Evolutionary conservation across 2,797 vertebrate species (phyloP), one percentile per base, ranked within the genome.

Genomic region (Phrynocephalus guinanensis): DNA sequence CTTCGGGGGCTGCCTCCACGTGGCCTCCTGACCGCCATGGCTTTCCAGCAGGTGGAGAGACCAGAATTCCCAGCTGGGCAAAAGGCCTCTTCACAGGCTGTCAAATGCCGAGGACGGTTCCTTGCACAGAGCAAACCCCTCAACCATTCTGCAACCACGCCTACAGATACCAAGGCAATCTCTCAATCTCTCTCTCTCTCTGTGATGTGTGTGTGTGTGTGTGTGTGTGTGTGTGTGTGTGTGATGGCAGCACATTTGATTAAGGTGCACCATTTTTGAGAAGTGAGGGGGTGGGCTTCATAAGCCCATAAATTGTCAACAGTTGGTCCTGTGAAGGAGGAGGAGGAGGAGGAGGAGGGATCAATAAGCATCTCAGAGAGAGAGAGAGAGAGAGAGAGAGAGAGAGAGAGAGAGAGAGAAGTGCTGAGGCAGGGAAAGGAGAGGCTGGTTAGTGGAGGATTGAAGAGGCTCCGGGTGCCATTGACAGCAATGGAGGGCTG

Each of bases 241-340:
- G 52, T 52, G 52, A 6, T 56, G 92, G 89, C 86, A 77, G 92
- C 8, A 3, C 67, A 10, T 89, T 93, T 91, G 88, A 89, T 87
- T 87, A 89, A 91, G 91, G 90, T 83, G 3, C 38, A 44, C 30
- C 72, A 76, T 0, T 88, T 93, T 90, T 89, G 86, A 93, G 85
- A 0, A 68, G 56, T 33, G 89, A 83, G 91, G 86, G 86, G 28
- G 66, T 13, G 30, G 30, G 90, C 70, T 94, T 95, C 91, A 92
- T 89, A 90, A 76, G 86, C 68, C 93, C 91, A 94, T 95, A 94
- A 95, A 95, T 95, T 94, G 94, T 88, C 94, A 94, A 93, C 93
- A 91, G 90, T 90, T 94, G 93, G 91, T 90, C 87, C 93, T 84
- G 68, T 91, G 75, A 92, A 92, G 94, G 38, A 44, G 38, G 33